Base-by-base conservation (phyloP, 2,797 vertebrate species). In the Ispidina picta region DNA sequence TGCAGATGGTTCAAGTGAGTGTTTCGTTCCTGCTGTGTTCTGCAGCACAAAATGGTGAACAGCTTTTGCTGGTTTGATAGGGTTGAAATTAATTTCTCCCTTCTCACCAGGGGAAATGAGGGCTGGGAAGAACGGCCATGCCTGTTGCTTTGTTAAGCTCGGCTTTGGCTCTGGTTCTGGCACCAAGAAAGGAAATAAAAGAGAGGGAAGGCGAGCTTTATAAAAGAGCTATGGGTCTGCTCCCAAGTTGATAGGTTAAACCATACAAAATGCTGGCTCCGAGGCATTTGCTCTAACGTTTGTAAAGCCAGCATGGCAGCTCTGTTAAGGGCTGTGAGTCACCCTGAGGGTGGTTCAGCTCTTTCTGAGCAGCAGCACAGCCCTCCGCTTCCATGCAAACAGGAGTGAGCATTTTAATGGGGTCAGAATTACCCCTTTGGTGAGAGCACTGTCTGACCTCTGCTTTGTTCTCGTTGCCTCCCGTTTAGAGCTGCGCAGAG, bases 231-330 rank as follows among this genome's bases (percentile, higher is more conserved):
- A 29, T 65, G 64, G 77, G 81, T 80, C 85, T 90, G 79, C 82
- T 86, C 85, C 84, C 39, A 29, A 71, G 87, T 76, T 35, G 93
- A 86, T 84, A 83, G 71, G 86, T 91, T 93, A 70, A 77, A 82
- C 78, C 0, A 1, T 23, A 92, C 89, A 94, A 90, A 87, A 31
- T 73, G 55, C 64, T 3, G 59, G 39, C 81, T 89, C 90, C 5
- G 33, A 90, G 87, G 55, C 74, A 70, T 11, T 11, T 76, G 89
- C 93, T 94, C 74, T 93, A 41, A 39, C 44, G 70, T 95, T 94
- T 88, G 88, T 93, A 56, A 74, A 86, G 95, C 51, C 94, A 93
- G 91, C 88, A 17, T 92, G 95, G 94, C 92, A 90, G 91, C 92
- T 92, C 93, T 75, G 28, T 89, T 43, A 74, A 91, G 86, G 88